Evolutionary conservation across 2,797 vertebrate genomes (phyloP).

Genomic region (Tolypeutes matacus): DNA sequence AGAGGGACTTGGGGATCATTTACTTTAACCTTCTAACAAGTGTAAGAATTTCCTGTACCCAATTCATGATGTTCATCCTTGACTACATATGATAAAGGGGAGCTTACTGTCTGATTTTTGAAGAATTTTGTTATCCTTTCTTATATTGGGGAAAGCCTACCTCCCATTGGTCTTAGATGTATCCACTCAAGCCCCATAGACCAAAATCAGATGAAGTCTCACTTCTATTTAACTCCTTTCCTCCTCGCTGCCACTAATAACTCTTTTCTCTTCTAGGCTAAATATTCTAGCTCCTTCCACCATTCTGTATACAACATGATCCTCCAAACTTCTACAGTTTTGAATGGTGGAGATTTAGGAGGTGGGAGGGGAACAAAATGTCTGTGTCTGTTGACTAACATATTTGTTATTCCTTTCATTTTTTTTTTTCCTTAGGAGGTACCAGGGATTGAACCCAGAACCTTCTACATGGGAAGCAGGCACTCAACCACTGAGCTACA

Average conservation of each 20-base stretch:
- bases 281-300: neutral
- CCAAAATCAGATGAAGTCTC: conserved; percentile 9
- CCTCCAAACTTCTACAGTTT: neutral
- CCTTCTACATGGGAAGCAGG: no score
- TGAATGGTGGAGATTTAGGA: neutral
- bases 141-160: neutral
- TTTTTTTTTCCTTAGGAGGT: neutral
- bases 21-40: neutral
- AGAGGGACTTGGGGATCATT: neutral
- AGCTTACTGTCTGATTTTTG: conserved; percentile 15
- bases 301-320: neutral
- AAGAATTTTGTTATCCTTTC: conserved; percentile 25
- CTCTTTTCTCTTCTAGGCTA: conserved; percentile 29
- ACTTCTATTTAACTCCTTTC: conserved; percentile 11
- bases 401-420: conserved; percentile 29
- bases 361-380: neutral
- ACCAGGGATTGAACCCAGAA: no score
- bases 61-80: neutral
- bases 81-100: neutral
- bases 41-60: conserved; percentile 22
- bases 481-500: no score
- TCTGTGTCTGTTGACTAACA: neutral
- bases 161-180: neutral
- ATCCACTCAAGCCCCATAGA: neutral
- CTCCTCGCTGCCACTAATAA: neutral